Percentiles rank a stretch among this genome's conserved stretches.
Conservation (phyloP, 1,140 invertebrate species). For the Heterodera schachtii region DNA sequence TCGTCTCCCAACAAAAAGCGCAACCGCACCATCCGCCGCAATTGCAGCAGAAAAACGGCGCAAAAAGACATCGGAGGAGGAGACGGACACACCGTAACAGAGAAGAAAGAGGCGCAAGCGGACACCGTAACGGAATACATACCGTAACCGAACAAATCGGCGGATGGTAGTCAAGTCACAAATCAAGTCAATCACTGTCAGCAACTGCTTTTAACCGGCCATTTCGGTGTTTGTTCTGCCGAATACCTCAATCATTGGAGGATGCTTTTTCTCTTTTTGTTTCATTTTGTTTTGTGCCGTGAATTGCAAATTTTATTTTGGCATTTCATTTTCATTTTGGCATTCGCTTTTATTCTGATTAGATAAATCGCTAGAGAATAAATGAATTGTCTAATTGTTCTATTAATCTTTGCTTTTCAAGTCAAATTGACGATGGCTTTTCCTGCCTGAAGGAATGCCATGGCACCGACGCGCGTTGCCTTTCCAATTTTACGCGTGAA, state of each 20-base stretch:
- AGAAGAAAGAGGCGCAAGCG: slow-evolving; percentile 4
- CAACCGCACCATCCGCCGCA: slow-evolving; percentile 41
- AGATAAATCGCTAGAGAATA: slow-evolving; percentile 25
- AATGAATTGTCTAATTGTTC: background rate
- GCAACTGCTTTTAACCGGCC: background rate
- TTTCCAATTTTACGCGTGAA: slow-evolving; percentile 59
- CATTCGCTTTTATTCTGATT: background rate
- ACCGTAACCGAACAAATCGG: background rate
- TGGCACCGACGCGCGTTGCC: slow-evolving; percentile 45
- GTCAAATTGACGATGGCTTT: slow-evolving; percentile 63
- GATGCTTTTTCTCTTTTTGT: background rate
- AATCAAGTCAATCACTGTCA: too few species aligned
- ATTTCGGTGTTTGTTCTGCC: slow-evolving; percentile 27
- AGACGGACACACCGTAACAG: background rate
- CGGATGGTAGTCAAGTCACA: background rate
- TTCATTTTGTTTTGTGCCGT: background rate
- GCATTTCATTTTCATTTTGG: background rate
- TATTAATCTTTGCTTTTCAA: slow-evolving; percentile 41
- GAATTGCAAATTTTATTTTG: slow-evolving; percentile 4
- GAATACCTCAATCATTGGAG: too few species aligned
- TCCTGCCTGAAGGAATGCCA: slow-evolving; percentile 62
- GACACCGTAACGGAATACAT: background rate
- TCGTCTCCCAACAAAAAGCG: slow-evolving; percentile 55
- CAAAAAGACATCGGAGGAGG: slow-evolving; percentile 22
- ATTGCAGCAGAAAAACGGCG: slow-evolving; percentile 24